Evolutionary conservation across 2,797 vertebrate species (phyloP), one percentile per base, ranked within the genome.

Genomic region (Protonibea diacanthus): DNA sequence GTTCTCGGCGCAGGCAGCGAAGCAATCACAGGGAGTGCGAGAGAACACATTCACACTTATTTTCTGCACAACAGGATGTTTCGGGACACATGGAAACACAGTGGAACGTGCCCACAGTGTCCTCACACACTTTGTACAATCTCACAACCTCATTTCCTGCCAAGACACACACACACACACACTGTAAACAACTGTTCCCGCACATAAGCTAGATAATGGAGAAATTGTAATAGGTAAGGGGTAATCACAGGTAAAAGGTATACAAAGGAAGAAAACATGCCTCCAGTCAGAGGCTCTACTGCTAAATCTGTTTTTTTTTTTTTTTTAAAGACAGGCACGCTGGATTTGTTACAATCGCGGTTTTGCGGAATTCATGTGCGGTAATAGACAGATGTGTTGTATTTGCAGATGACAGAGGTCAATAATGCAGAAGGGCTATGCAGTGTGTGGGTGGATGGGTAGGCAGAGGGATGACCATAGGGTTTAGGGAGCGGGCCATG

Each of bases 381-480:
- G 67, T 68, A 66, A 48, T 23, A 61, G 65, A 84, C 88, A 92
- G 88, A 88, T 91, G 88, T 84, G 74, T 68, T 71, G 74, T 70
- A 79, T 89, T 86, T 82, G 71, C 80, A 87, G 85, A 85, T 79
- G 82, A 89, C 75, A 81, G 56, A 60, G 78, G 89, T 87, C 45
- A 81, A 75, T 77, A 81, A 81, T 78, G 74, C 64, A 77, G 81
- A 77, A 69, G n/a, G n/a, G 68, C 51, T 61, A 57, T 62, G 62
- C 69, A 80, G 77, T 80, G 77, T 58, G 78, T 83, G 86, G 80
- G 72, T 69, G 81, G 86, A 87, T 73, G 78, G 81, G 57, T 33
- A 76, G 87, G 85, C 87, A 89, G 88, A 89, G 91, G 86, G 92
- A 93, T 89, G 90, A 91, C 92, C 89, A 85, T 75, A 82, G 89